These are phyloP conservation scores for Nymphalis c-album DNA, from an alignment of 2,888 invertebrate genomes.

Conservation along the genomic window DNA sequence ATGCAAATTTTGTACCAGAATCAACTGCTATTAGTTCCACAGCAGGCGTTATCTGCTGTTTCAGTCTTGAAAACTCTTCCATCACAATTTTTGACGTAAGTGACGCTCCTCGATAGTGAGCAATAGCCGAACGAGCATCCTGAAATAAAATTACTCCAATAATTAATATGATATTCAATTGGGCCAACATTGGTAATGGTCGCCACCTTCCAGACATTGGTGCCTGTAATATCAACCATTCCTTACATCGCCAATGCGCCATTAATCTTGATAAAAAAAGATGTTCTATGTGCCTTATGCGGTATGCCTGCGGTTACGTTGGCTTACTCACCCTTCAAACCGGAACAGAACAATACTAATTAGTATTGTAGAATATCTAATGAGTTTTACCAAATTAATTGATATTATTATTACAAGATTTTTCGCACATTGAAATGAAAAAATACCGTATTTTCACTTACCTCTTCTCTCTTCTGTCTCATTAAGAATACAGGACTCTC, in stretches of 20 bases:
- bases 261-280: too few relatives aligned
- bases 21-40: conserved; percentile 63
- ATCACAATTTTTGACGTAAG: conserved; percentile 57
- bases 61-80: conserved; percentile 64
- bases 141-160: conserved; percentile 16
- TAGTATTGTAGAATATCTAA: too few relatives aligned
- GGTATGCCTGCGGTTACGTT: too few relatives aligned
- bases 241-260: too few relatives aligned
- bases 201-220: too few relatives aligned
- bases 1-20: conserved; percentile 40
- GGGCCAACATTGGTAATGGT: background rate
- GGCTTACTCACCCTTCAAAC: too few relatives aligned
- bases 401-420: too few relatives aligned
- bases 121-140: conserved; percentile 46
- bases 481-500: conserved; percentile 68
- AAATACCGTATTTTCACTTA: conserved; percentile 37
- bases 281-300: too few relatives aligned
- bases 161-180: background rate
- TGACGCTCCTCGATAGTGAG: conserved; percentile 62
- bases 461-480: conserved; percentile 66
- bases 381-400: too few relatives aligned
- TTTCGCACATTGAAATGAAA: too few relatives aligned
- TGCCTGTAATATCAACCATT: too few relatives aligned
- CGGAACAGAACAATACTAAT: too few relatives aligned
- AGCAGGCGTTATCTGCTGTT: conserved; percentile 61